Evolutionary conservation across 2,888 invertebrate species (phyloP), one percentile per base, ranked within the genome.

Genomic region (Sylvicola cinctus): DNA sequence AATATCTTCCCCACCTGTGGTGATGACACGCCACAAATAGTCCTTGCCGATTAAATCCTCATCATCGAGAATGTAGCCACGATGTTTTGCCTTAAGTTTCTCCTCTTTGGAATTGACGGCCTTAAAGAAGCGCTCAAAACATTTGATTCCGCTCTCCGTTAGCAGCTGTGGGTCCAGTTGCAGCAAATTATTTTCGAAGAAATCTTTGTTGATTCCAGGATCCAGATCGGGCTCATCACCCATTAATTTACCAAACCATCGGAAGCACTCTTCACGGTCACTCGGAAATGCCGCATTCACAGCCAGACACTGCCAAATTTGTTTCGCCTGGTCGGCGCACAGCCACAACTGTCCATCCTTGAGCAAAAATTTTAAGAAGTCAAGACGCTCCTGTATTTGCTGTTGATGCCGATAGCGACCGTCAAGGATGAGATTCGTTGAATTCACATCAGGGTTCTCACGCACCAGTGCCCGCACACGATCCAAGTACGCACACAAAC

Each of bases 211-310:
- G 36, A 93, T 88, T 44, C 88, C 87, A 2, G 93, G 93, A 61
- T 95, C 95, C 35, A 95, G 61, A 57, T 95, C 95, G 1, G 93
- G 91, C 51, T 95, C 93, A 45, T 93, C 93, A 13, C 85, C 85
- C 88, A 90, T 88, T 26, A 90, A 61, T 60, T 93, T 93, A 27
- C 91, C 87, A 62, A 93, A 95, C 95, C 95, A 95, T 47, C 87
- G 83, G 61, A 95, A 96, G 58, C 95, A 93, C 23, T 91, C 87
- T 57, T 96, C 95, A 27, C 93, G 70, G 56, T 96, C 95, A 2
- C 79, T 75, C 11, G 78, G 67, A 54, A 90, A 91, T 10, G 90
- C 85, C 10, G 91, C 90, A 49, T 77, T 77, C 54, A 91, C 91
- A 3, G 93, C 91, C 38, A 96, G 64, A 56, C 90, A 90, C 47